phyloP scores from a whole-genome alignment of 1,140 invertebrate genomes.

The Scaptomyza montana region DNA sequence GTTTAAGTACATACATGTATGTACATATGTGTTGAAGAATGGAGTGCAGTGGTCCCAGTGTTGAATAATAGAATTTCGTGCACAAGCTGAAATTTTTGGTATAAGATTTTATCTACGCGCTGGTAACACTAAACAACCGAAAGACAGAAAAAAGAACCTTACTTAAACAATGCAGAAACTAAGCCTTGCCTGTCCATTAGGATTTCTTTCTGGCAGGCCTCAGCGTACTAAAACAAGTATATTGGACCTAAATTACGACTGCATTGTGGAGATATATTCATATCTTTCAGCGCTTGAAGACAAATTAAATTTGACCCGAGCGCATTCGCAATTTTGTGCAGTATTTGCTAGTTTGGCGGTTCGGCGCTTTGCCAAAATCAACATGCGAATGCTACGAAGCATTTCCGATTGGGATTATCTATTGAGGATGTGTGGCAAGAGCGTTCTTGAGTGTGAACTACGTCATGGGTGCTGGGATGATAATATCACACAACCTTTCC shows the following conservation, averaged over 20 bases:
- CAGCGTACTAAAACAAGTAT: conserved; percentile 31
- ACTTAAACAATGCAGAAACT: conserved; percentile 54
- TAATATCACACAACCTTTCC: conserved; percentile 45
- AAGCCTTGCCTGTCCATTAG: conserved; percentile 50
- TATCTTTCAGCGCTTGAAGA: conserved; percentile 54
- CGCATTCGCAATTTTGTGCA: conserved; percentile 44
- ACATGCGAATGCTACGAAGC: conserved; percentile 46
- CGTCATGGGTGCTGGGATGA: conserved; percentile 62
- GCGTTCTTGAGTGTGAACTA: conserved; percentile 54
- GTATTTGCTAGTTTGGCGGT: conserved; percentile 28
- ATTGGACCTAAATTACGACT: conserved; percentile 69
- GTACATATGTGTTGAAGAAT: no score
- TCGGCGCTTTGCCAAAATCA: conserved; percentile 45
- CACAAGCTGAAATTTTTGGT: not conserved
- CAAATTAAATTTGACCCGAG: conserved; percentile 56
- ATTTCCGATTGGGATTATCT: conserved; percentile 58
- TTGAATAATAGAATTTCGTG: not conserved
- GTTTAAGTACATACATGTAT: no score
- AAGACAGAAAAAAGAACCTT: conserved; percentile 1
- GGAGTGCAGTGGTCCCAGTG: not conserved
- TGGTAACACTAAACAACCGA: conserved; percentile 13
- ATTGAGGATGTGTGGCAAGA: conserved; percentile 43
- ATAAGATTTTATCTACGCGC: not conserved
- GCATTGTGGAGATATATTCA: conserved; percentile 54
- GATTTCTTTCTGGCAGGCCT: conserved; percentile 47